Conservation (phyloP, 2,797 vertebrate species). For the Pyrocephalus nanus region DNA sequence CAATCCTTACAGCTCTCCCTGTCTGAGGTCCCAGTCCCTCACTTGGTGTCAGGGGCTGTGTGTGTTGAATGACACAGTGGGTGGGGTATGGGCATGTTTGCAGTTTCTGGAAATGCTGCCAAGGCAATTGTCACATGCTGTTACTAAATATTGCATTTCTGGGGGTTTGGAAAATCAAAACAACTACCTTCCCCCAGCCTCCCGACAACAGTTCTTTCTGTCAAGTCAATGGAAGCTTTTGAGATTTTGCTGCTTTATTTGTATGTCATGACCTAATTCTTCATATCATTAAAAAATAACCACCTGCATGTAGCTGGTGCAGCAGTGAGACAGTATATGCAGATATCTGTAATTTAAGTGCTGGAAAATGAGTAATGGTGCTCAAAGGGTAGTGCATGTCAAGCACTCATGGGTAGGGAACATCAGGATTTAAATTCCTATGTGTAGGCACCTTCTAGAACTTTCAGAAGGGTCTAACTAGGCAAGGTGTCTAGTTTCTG, state of each 20-base stretch:
- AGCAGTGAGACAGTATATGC: neutral
- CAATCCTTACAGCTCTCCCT: neutral
- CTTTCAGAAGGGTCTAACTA: neutral
- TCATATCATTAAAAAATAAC: neutral
- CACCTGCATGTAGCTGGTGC: neutral
- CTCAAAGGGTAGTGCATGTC: neutral
- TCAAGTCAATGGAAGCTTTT: neutral
- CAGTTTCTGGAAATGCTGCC: neutral
- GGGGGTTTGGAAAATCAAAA: constrained; percentile 3
- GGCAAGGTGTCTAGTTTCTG: neutral
- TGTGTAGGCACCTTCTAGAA: neutral
- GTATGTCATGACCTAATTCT: neutral
- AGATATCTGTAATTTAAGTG: neutral
- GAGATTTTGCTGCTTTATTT: neutral
- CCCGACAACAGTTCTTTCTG: neutral
- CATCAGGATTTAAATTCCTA: neutral
- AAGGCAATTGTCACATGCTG: neutral
- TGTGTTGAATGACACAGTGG: neutral
- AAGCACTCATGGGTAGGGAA: neutral
- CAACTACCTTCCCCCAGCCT: neutral
- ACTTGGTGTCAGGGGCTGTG: neutral
- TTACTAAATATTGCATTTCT: constrained; percentile 29
- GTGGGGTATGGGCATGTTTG: neutral
- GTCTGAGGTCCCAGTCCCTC: neutral
- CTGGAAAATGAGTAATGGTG: neutral